Evolutionary conservation across 2,888 invertebrate genomes (phyloP).

Genomic region (Herminia tarsipennalis): DNA sequence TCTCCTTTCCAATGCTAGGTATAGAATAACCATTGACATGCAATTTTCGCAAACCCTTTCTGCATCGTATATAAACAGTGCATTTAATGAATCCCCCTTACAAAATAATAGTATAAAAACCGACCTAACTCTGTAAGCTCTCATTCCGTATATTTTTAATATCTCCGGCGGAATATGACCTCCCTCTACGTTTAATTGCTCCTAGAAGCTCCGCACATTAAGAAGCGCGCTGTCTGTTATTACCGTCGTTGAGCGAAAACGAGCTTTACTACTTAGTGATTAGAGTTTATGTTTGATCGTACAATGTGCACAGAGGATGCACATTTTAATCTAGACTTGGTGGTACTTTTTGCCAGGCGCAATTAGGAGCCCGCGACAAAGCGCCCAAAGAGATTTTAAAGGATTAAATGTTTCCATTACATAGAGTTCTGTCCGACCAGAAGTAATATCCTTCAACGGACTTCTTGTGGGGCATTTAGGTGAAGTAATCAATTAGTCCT

Average conservation of each 20-base stretch:
- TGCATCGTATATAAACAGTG: too few species aligned
- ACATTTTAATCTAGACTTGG: constrained; percentile 73
- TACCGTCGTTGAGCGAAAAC: constrained; percentile 26
- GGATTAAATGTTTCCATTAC: constrained; percentile 78
- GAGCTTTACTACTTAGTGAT: constrained; percentile 31
- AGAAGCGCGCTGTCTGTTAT: constrained; percentile 50
- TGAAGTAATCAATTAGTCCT: not conserved
- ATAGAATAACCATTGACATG: too few species aligned
- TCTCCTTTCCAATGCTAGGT: too few species aligned
- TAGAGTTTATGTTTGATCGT: constrained; percentile 41
- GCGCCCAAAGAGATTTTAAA: constrained; percentile 64
- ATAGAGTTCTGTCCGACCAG: constrained; percentile 50
- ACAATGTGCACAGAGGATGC: constrained; percentile 40
- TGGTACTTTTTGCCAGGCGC: constrained; percentile 67
- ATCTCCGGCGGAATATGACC: constrained; percentile 58
- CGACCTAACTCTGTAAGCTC: constrained; percentile 10
- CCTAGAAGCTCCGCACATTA: constrained; percentile 53
- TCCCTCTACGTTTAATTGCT: constrained; percentile 67
- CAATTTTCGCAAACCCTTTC: not conserved
- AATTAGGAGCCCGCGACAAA: constrained; percentile 70
- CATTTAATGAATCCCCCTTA: not conserved
- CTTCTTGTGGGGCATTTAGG: not conserved
- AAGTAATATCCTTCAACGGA: constrained; percentile 43
- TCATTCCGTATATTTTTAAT: constrained; percentile 40
- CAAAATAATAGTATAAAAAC: constrained; percentile 9